A percentile compares a stretch with the other conserved stretches of the same genome.
phyloP scores from a whole-genome alignment of 2,888 invertebrate species.

The Priocnemis perturbator region DNA sequence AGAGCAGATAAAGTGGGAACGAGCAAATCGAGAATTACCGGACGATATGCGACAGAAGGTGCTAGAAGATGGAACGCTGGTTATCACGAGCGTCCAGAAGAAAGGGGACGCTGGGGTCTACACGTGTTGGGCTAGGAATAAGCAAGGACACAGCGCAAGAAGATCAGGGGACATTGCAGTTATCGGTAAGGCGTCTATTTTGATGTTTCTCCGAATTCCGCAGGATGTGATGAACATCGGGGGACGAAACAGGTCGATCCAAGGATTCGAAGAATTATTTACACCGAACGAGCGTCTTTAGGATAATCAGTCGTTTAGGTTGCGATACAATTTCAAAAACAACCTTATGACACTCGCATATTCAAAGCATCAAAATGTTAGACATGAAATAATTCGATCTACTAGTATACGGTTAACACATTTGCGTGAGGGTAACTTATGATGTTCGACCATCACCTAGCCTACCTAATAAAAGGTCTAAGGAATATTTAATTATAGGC shows the following conservation, averaged over 20 bases:
- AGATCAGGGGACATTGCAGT: conserved; percentile 86
- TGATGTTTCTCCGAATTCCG: conserved; percentile 17
- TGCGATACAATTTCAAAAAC: no score
- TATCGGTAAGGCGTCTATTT: conserved; percentile 80
- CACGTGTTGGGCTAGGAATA: conserved; percentile 87
- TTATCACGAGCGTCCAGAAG: conserved; percentile 86
- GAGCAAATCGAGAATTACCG: conserved; percentile 84
- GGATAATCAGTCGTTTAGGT: no score
- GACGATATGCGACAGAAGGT: conserved; percentile 87
- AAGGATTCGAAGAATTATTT: neutral
- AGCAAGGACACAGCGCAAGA: conserved; percentile 85
- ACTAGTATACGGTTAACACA: no score
- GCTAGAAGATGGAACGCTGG: conserved; percentile 84
- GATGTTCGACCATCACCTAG: no score
- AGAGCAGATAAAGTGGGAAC: conserved; percentile 87
- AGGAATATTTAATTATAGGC: neutral
- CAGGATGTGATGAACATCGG: conserved; percentile 16
- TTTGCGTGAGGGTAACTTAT: no score
- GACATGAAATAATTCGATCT: no score
- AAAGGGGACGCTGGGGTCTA: conserved; percentile 86
- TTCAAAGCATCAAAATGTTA: no score
- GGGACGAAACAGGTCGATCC: neutral
- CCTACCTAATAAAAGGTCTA: neutral
- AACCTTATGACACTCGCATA: no score
- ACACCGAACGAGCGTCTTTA: no score